Evolutionary conservation across 2,113 vertebrate genomes (phyloP).

Genomic region (Myanophis thanlyinensis): DNA sequence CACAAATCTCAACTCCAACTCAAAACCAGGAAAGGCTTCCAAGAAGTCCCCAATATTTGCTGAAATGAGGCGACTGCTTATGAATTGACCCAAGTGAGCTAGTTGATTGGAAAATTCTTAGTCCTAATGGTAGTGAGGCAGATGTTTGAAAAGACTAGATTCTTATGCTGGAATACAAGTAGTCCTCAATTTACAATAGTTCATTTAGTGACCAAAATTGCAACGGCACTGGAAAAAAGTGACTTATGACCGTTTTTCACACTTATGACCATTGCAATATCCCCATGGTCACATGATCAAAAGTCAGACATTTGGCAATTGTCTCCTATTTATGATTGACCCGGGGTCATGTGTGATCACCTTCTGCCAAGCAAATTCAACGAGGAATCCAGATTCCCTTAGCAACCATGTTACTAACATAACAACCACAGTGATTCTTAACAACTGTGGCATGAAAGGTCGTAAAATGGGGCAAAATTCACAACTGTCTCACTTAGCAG

Average conservation of each 20-base stretch:
- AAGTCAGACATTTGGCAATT: background rate
- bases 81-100: background rate
- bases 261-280: background rate
- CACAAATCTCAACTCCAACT: background rate
- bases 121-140: background rate
- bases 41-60: background rate
- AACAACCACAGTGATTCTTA: background rate
- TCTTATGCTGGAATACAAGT: background rate
- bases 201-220: background rate
- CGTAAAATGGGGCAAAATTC: background rate
- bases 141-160: background rate
- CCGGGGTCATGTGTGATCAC: background rate
- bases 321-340: background rate
- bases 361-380: background rate
- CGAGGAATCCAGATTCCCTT: background rate
- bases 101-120: background rate
- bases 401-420: background rate
- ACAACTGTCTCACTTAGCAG: background rate
- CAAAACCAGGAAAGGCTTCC: background rate
- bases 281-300: no score
- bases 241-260: background rate
- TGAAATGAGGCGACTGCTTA: background rate
- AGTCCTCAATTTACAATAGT: background rate
- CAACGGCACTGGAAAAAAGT: background rate
- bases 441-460: background rate